A percentile compares a stretch with the other conserved stretches of the same genome.
phyloP scores from a whole-genome alignment of 2,888 invertebrate species.

The Microchrysa polita region DNA sequence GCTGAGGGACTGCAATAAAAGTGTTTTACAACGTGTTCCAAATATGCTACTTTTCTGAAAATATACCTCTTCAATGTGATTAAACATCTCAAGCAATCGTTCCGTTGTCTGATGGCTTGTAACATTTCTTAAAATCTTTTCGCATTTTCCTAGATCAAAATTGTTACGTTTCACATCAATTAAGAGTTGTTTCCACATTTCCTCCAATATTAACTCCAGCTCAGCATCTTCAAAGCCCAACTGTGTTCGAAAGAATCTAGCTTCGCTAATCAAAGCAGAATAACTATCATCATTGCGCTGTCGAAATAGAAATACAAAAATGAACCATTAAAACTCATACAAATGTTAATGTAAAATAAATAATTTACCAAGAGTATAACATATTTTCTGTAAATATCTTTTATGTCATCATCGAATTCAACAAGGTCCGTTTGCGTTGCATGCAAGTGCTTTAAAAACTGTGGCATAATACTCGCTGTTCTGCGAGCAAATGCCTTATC shows the following conservation, averaged over 20 bases:
- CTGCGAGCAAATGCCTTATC: constrained; percentile 58
- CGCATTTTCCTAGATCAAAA: constrained; percentile 53
- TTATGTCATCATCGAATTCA: constrained; percentile 57
- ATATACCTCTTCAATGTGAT: constrained; percentile 44
- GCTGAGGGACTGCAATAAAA: constrained; percentile 47
- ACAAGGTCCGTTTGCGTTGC: constrained; percentile 45
- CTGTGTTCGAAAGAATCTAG: constrained; percentile 55
- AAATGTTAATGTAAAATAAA: constrained; percentile 51
- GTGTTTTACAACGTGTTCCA: too few relatives aligned
- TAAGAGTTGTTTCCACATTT: constrained; percentile 60
- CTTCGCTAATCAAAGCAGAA: constrained; percentile 56
- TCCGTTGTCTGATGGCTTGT: constrained; percentile 58
- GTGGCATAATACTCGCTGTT: constrained; percentile 54
- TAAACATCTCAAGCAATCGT: constrained; percentile 54
- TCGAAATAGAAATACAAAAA: too few relatives aligned
- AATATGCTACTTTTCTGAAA: too few relatives aligned
- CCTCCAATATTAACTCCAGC: constrained; percentile 59
- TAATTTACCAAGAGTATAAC: constrained; percentile 60
- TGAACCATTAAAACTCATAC: constrained; percentile 45
- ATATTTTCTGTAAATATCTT: constrained; percentile 61
- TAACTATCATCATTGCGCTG: constrained; percentile 9
- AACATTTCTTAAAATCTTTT: constrained; percentile 52
- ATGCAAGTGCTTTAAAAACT: constrained; percentile 52
- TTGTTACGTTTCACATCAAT: constrained; percentile 53
- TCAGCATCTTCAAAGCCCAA: constrained; percentile 61